A percentile compares a stretch with the other conserved stretches of the same genome.
These are phyloP conservation scores for Mormyrops attenuatus DNA, from an alignment of 2,797 vertebrate species.

Conservation along the genomic window DNA sequence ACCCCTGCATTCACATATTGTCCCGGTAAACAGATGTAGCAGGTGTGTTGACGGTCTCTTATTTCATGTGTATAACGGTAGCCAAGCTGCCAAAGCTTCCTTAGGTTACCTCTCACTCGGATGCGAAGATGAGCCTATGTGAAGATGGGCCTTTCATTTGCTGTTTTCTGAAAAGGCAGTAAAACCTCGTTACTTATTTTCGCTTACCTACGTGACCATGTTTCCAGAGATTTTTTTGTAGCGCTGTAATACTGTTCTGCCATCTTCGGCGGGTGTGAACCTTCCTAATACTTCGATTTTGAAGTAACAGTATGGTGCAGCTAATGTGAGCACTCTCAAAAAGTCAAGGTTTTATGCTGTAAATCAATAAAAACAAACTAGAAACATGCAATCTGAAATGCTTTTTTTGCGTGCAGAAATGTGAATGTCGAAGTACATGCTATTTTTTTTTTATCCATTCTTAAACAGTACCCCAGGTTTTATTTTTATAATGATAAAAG, in stretches of 20 bases:
- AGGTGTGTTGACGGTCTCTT: constrained; percentile 51
- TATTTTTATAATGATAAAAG: not conserved
- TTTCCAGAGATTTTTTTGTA: not conserved
- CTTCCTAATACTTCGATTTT: not conserved
- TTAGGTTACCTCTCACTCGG: constrained; percentile 41
- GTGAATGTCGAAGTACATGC: not conserved
- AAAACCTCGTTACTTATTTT: constrained; percentile 43
- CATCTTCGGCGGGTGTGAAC: not conserved
- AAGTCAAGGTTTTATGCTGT: not conserved
- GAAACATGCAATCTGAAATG: not conserved
- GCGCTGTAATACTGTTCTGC: not conserved
- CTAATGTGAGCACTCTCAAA: not conserved
- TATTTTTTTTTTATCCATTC: not conserved
- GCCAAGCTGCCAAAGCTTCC: constrained; percentile 48
- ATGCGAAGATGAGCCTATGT: too few species aligned
- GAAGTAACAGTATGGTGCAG: not conserved
- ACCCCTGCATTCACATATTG: constrained; percentile 55
- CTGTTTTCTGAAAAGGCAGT: constrained; percentile 49
- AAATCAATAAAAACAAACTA: not conserved
- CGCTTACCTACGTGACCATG: not conserved
- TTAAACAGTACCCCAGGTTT: not conserved
- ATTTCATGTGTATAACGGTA: constrained; percentile 61
- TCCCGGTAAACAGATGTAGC: constrained; percentile 64
- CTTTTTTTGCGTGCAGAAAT: not conserved
- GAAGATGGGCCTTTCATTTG: constrained; percentile 52